A percentile compares a stretch with the other conserved stretches of the same genome.
phyloP scores from a whole-genome alignment of 2,888 invertebrate genomes.

The Ichneumon xanthorius region DNA sequence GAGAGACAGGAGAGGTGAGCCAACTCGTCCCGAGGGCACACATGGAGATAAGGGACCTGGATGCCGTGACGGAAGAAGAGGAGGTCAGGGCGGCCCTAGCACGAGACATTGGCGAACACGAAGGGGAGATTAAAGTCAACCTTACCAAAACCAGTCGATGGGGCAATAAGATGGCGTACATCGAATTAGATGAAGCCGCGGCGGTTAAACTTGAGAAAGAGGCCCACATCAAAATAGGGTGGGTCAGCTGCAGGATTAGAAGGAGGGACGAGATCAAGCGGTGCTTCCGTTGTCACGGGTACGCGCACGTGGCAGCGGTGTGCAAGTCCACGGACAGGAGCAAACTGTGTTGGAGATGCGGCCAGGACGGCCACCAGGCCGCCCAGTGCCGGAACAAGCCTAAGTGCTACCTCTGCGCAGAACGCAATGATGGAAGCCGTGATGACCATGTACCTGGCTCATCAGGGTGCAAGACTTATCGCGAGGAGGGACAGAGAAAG shows the following conservation, averaged over 20 bases:
- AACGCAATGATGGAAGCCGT: neutral
- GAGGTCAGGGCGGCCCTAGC: neutral
- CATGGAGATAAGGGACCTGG: constrained; percentile 11
- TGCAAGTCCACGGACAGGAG: neutral
- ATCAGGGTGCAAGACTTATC: constrained; percentile 11
- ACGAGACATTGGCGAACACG: neutral
- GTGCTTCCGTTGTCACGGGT: constrained; percentile 14
- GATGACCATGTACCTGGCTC: constrained; percentile 38
- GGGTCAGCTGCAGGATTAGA: constrained; percentile 23
- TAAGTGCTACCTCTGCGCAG: constrained; percentile 61
- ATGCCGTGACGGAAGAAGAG: neutral
- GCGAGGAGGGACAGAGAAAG: neutral
- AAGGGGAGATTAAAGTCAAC: neutral
- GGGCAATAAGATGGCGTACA: neutral
- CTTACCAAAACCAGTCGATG: neutral
- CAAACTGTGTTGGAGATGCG: constrained; percentile 1
- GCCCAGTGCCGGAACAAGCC: constrained; percentile 10
- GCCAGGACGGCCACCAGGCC: constrained; percentile 44
- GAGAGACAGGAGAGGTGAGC: neutral
- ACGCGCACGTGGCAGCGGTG: neutral
- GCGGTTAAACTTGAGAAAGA: neutral
- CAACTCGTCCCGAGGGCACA: neutral
- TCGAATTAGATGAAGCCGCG: neutral
- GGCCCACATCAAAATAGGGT: constrained; percentile 13
- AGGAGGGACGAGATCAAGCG: neutral